Conservation (phyloP, 2,113 vertebrate genomes). For the Ursus arctos region DNA sequence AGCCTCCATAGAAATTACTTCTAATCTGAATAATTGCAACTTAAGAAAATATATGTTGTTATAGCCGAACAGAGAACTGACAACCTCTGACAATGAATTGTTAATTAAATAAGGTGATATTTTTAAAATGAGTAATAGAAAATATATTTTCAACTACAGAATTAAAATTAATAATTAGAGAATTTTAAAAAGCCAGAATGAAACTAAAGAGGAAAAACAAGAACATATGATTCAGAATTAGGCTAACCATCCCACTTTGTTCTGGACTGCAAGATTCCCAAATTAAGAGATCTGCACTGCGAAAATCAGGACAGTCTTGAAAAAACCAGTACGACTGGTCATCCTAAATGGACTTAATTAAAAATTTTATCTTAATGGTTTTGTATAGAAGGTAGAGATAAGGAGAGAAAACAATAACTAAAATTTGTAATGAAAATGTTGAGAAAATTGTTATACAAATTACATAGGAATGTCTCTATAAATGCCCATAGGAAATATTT, state of each 20-base stretch:
- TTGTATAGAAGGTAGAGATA: background rate
- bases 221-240: background rate
- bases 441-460: background rate
- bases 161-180: conserved; percentile 3
- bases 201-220: background rate
- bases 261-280: background rate
- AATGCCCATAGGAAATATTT: background rate
- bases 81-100: background rate
- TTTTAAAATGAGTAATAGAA: conserved; percentile 31
- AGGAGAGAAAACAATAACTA: background rate
- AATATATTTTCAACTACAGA: background rate
- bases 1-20: background rate
- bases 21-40: background rate
- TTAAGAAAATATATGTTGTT: background rate
- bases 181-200: background rate
- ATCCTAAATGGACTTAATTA: background rate
- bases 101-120: background rate
- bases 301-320: background rate
- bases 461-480: background rate
- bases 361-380: background rate
- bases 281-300: background rate
- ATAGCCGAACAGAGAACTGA: background rate
- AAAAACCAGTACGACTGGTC: background rate
- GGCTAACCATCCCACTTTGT: background rate
- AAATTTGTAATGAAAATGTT: background rate